Conservation (phyloP, 2,113 vertebrate genomes). For the Hyla sarda region DNA sequence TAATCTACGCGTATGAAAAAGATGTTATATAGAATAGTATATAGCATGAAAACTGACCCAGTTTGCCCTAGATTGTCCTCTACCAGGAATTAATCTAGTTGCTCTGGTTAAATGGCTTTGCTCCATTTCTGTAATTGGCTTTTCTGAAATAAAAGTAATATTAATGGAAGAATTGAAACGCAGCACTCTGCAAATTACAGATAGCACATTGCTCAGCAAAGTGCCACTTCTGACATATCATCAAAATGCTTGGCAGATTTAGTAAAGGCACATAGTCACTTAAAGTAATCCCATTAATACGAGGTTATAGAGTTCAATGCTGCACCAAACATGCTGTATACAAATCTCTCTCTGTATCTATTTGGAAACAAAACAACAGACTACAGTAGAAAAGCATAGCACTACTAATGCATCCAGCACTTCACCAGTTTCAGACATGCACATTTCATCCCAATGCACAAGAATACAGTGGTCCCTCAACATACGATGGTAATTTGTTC, state of each 20-base stretch:
- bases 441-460: too few species aligned
- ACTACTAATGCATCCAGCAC: neutral
- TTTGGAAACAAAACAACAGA: neutral
- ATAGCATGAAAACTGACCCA: conserved; percentile 27
- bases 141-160: conserved; percentile 42
- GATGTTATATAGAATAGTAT: neutral
- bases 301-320: neutral
- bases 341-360: neutral
- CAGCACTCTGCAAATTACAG: conserved; percentile 42
- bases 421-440: neutral
- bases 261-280: conserved; percentile 1
- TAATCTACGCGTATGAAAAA: neutral
- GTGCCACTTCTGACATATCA: conserved; percentile 34
- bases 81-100: conserved; percentile 24
- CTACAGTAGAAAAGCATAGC: neutral
- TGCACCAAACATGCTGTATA: neutral
- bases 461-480: too few species aligned
- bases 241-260: conserved; percentile 13
- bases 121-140: conserved; percentile 48
- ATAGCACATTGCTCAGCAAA: conserved; percentile 24
- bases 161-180: conserved; percentile 24
- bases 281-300: conserved; percentile 23
- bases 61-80: conserved; percentile 42
- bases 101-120: conserved; percentile 41
- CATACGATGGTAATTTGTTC: too few species aligned